Evolutionary conservation across 2,888 invertebrate species (phyloP).

Genomic region (Vesta saturnalis): DNA sequence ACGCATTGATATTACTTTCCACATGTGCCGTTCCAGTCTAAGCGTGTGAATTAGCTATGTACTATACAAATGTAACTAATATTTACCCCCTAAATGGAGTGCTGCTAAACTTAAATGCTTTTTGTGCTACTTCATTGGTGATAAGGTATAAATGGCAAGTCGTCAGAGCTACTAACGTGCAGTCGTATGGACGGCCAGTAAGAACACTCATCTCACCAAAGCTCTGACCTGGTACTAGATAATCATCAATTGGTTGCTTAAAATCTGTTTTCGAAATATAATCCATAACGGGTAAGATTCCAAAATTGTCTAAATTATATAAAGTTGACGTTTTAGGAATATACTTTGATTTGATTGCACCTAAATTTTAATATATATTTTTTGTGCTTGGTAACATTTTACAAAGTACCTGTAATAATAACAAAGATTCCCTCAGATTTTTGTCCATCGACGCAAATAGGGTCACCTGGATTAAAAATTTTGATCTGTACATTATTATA

Average conservation of each 20-base stretch:
- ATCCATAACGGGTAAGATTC: slow-evolving; percentile 67
- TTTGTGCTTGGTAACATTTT: neutral
- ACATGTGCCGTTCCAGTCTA: slow-evolving; percentile 68
- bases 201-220: slow-evolving; percentile 70
- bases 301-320: slow-evolving; percentile 62
- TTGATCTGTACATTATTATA: slow-evolving; percentile 40
- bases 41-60: slow-evolving; percentile 8
- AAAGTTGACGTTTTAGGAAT: slow-evolving; percentile 59
- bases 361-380: too few relatives aligned
- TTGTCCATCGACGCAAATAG: slow-evolving; percentile 51
- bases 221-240: slow-evolving; percentile 69
- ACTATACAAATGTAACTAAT: neutral
- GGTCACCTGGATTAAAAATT: slow-evolving; percentile 42
- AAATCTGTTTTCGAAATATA: slow-evolving; percentile 65
- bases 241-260: slow-evolving; percentile 64
- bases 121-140: too few relatives aligned
- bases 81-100: slow-evolving; percentile 27
- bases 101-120: slow-evolving; percentile 58
- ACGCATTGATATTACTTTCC: slow-evolving; percentile 70
- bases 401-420: slow-evolving; percentile 46
- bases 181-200: slow-evolving; percentile 67
- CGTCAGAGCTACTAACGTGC: slow-evolving; percentile 69
- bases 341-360: slow-evolving; percentile 42
- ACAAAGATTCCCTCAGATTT: slow-evolving; percentile 60
- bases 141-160: too few relatives aligned